Evolutionary conservation across 2,888 invertebrate species (phyloP).

Genomic region (Tipula unca): DNA sequence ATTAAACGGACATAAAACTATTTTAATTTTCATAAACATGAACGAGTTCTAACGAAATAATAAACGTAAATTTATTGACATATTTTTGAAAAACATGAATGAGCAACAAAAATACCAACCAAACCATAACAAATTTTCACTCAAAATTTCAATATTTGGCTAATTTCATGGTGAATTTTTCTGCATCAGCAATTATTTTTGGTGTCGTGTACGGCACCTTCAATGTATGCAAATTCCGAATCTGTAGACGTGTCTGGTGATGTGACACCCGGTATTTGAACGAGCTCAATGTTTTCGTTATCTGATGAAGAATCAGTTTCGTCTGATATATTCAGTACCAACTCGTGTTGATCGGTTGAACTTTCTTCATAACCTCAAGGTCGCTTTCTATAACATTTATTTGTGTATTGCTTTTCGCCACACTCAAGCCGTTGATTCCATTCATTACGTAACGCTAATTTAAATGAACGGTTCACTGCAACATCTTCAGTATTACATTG

Average conservation of each 20-base stretch:
- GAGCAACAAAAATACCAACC: no score
- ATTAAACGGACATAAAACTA: no score
- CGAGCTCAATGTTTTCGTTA: background rate
- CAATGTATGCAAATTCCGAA: background rate
- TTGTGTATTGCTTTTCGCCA: background rate
- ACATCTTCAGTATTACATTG: background rate
- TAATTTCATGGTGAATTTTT: no score
- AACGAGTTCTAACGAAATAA: no score
- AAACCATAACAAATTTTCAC: no score
- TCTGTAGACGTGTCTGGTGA: background rate
- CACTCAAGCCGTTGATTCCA: background rate
- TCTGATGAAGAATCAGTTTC: background rate
- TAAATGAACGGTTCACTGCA: background rate
- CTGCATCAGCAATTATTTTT: no score
- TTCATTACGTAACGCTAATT: background rate
- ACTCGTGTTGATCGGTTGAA: background rate
- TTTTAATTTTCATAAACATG: no score
- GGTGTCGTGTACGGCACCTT: no score
- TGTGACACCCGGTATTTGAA: background rate
- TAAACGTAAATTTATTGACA: no score
- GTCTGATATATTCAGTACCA: background rate
- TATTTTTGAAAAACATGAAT: no score
- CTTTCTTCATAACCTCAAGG: background rate
- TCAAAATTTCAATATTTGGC: no score
- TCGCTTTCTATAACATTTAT: background rate